Percentiles rank a stretch among this genome's conserved stretches.
These are phyloP conservation scores for Eufriesea mexicana DNA, from an alignment of 1,140 invertebrate species.

Conservation along the genomic window DNA sequence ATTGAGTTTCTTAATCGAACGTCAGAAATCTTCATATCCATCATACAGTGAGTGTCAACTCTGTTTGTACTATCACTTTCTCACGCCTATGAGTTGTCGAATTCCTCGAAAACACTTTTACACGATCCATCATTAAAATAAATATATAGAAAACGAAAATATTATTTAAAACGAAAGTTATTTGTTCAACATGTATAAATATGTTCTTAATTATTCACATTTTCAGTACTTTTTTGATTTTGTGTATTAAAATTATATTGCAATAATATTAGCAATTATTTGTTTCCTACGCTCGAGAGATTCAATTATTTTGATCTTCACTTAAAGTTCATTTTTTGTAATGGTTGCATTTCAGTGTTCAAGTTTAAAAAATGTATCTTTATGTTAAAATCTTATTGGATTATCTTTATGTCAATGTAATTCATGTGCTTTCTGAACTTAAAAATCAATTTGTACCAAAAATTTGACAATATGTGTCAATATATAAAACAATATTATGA, in stretches of 20 bases:
- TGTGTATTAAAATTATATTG: neutral
- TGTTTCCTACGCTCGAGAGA: no score
- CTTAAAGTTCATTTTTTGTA: neutral
- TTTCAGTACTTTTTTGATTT: neutral
- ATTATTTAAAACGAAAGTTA: neutral
- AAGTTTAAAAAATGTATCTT: neutral
- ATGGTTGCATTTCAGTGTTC: no score
- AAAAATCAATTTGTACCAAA: neutral
- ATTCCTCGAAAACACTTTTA: slow-evolving; percentile 18
- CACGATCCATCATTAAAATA: neutral
- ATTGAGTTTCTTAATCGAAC: slow-evolving; percentile 4
- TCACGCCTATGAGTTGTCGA: neutral
- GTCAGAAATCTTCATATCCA: slow-evolving; percentile 17
- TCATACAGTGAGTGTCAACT: slow-evolving; percentile 43
- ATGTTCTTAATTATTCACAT: neutral
- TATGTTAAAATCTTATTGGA: neutral
- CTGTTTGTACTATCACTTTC: slow-evolving; percentile 5
- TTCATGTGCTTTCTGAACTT: neutral
- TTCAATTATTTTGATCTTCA: neutral
- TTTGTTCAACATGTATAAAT: neutral
- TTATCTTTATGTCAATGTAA: neutral
- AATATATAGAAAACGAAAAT: neutral
- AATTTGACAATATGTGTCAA: neutral
- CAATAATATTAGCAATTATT: neutral
- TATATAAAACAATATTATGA: neutral